A percentile compares a stretch with the other conserved stretches of the same genome.
These are phyloP conservation scores for Gambusia yucatana DNA, from an alignment of 2,797 vertebrate species.

Conservation along the genomic window DNA sequence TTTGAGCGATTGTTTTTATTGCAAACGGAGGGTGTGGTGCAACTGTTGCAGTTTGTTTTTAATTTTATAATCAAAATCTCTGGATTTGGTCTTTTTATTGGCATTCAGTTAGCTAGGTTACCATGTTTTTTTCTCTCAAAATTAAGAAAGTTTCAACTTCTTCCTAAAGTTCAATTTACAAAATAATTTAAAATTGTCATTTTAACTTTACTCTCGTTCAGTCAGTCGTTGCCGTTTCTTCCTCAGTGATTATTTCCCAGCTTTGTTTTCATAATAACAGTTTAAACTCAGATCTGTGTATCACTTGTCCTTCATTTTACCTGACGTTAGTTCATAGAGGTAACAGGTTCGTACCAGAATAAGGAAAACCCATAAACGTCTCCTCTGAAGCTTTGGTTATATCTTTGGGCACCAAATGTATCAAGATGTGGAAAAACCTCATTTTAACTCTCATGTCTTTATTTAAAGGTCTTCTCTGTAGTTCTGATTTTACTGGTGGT, in stretches of 20 bases:
- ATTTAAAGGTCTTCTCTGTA: background rate
- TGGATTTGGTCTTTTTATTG: background rate
- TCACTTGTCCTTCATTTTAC: background rate
- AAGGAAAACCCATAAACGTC: no score
- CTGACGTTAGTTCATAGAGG: background rate
- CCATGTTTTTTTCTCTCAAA: background rate
- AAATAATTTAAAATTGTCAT: background rate
- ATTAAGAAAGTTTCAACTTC: background rate
- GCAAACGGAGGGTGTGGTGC: background rate
- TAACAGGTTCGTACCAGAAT: background rate
- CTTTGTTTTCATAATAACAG: background rate
- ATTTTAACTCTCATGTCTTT: background rate
- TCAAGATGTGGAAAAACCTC: background rate
- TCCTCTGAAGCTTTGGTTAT: background rate
- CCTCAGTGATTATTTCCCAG: background rate
- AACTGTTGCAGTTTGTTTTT: background rate
- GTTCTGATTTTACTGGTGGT: background rate
- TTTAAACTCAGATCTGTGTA: background rate
- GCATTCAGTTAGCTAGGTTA: background rate
- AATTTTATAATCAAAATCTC: background rate
- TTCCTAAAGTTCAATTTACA: background rate
- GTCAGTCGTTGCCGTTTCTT: background rate
- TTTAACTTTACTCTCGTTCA: background rate
- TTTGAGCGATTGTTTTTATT: no score
- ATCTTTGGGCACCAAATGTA: background rate